Evolutionary conservation across 2,113 vertebrate species (phyloP).

Genomic region (Mustela lutreola): DNA sequence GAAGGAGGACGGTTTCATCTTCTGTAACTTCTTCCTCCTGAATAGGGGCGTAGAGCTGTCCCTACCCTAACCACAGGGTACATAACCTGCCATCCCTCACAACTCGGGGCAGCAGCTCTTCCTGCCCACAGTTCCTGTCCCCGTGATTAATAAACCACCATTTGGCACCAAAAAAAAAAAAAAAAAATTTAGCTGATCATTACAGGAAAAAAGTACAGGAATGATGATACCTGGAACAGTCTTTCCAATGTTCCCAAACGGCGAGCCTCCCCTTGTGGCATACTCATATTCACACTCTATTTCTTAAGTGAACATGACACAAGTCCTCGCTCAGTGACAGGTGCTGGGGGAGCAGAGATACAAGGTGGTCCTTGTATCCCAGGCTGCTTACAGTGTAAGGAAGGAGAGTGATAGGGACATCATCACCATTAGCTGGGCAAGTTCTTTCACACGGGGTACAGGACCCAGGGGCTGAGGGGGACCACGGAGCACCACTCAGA

Average conservation of each 20-base stretch:
- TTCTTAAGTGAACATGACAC: not conserved
- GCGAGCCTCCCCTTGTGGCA: not conserved
- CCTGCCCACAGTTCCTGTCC: too few relatives aligned
- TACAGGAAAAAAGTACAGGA: not conserved
- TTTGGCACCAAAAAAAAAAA: too few relatives aligned
- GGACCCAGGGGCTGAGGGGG: not conserved
- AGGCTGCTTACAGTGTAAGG: not conserved
- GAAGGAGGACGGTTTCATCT: too few relatives aligned
- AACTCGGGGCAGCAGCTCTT: too few relatives aligned
- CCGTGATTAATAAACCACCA: too few relatives aligned
- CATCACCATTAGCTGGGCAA: not conserved
- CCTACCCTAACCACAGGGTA: too few relatives aligned
- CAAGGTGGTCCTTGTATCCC: not conserved
- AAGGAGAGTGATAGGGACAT: not conserved
- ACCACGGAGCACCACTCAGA: rapidly evolving
- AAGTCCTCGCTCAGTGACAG: not conserved
- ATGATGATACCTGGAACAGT: not conserved
- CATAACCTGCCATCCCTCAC: too few relatives aligned
- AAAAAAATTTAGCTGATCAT: not conserved
- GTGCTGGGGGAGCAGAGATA: not conserved
- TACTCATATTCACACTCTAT: not conserved
- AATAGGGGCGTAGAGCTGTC: too few relatives aligned
- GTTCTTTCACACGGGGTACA: not conserved
- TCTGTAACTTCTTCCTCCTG: too few relatives aligned
- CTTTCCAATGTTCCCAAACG: not conserved